Evolutionary conservation across 2,888 invertebrate genomes (phyloP), one percentile per base, ranked within the genome.

Genomic region (Drosophila helvetica): DNA sequence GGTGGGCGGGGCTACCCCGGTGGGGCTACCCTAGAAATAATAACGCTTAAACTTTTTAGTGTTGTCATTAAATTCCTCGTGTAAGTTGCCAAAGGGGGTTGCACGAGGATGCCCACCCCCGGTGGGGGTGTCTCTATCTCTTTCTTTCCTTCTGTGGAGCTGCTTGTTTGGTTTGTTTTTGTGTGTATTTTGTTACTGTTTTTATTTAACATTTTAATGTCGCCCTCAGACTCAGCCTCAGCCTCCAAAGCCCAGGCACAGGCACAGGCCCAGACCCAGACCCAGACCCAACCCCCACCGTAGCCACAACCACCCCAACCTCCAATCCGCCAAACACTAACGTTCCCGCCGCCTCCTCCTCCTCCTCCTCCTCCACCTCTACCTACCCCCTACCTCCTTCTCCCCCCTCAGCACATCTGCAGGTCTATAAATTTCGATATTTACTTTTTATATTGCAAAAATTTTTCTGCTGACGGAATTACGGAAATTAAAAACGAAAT

Each of bases 11-110:
- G 46, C 1, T 46, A 27, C 46, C 43, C 27, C 33, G 63, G 67
- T 61, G 61, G 47, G 72, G 67, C 88, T 89, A 90, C 90, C 91
- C 92, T 90, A 91, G 90, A 90, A 91, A 91, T 91, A 91, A 91
- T 90, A 91, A 90, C 91, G 91, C 90, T 91, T 91, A 91, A 91
- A 91, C 91, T 91, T 91, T 91, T 91, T 91, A 91, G 91, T 91
- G 90, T 91, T 91, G 91, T 91, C 91, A 91, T 91, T 91, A 91
- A 91, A 91, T 90, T 91, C 91, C 86, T 90, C 90, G 90, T 91
- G 90, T 91, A 90, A 89, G 90, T 89, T 86, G 79, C 81, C 75
- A 74, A 72, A 63, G 61, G 64, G 60, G 62, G 60, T 50, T 53
- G 57, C 38, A 47, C 22, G 22, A 22, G 22, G 22, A 22, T 22